A percentile compares a stretch with the other conserved stretches of the same genome.
Conservation (phyloP, 1,140 invertebrate genomes). For the Drosophila oshimai region DNA sequence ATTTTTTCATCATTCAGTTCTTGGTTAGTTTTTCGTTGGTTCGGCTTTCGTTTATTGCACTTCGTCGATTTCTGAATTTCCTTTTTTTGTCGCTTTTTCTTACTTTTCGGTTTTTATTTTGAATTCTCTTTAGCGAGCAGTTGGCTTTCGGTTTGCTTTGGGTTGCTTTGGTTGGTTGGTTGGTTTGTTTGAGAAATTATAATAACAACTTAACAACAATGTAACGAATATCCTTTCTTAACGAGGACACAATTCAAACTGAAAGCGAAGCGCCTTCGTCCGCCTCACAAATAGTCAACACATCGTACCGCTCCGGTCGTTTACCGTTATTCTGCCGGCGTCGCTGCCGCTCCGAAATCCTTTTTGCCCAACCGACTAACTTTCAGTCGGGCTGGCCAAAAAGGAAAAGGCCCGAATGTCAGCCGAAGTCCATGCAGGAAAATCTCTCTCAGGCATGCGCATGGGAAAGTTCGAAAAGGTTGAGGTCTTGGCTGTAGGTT, state of each 20-base stretch:
- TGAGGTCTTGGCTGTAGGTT: conserved; percentile 21
- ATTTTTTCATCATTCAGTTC: conserved; percentile 15
- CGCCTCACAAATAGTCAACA: conserved; percentile 81
- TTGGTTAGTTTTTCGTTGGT: conserved; percentile 3
- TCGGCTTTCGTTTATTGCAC: conserved; percentile 41
- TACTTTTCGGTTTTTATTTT: conserved; percentile 42
- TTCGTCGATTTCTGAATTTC: conserved; percentile 24
- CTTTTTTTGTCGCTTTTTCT: conserved; percentile 28
- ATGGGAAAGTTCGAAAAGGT: conserved; percentile 47
- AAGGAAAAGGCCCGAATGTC: background rate
- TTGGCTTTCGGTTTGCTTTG: conserved; percentile 50
- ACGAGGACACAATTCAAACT: conserved; percentile 83
- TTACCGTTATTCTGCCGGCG: conserved; percentile 71
- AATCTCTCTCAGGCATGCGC: conserved; percentile 61
- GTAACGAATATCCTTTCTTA: conserved; percentile 83
- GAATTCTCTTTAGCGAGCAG: conserved; percentile 45
- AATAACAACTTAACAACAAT: conserved; percentile 83
- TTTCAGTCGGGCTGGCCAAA: conserved; percentile 6
- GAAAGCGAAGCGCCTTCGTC: conserved; percentile 78
- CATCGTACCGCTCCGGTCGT: conserved; percentile 49
- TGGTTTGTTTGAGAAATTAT: conserved; percentile 80
- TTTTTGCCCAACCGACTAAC: conserved; percentile 15
- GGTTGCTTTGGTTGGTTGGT: conserved; percentile 52
- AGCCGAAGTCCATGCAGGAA: conserved; percentile 5
- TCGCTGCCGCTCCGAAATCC: conserved; percentile 57